phyloP scores from a whole-genome alignment of 2,797 vertebrate genomes.

The Ceryle rudis region DNA sequence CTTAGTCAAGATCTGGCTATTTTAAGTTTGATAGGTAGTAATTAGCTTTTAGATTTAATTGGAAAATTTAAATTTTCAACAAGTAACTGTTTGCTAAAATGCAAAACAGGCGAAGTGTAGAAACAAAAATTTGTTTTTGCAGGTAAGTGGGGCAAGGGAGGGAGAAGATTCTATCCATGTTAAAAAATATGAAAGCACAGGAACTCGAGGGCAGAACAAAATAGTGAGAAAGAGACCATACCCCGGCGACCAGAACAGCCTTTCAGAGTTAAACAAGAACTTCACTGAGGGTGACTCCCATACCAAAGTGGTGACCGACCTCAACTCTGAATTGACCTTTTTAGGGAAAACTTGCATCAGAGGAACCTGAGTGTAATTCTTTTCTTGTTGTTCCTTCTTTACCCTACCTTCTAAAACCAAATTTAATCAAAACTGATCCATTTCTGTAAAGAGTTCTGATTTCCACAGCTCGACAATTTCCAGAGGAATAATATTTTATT shows the following conservation, averaged over 20 bases:
- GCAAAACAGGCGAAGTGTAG: neutral
- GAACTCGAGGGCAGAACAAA: neutral
- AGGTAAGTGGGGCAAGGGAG: neutral
- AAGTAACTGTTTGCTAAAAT: neutral
- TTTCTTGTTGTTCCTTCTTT: neutral
- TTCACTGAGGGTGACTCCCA: neutral
- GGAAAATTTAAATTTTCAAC: neutral
- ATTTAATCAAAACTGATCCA: neutral
- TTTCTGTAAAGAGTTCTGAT: conserved; percentile 14
- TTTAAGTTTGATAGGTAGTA: neutral
- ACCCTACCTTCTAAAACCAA: neutral
- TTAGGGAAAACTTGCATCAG: neutral
- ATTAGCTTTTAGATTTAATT: neutral
- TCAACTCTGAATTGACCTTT: neutral
- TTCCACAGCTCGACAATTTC: conserved; percentile 23
- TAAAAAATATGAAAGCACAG: neutral
- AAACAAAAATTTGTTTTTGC: neutral
- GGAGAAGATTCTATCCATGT: neutral
- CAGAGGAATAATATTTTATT: conserved; percentile 47
- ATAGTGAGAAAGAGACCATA: neutral
- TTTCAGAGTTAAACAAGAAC: neutral
- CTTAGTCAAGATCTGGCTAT: neutral
- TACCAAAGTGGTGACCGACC: neutral
- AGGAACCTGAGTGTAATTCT: neutral
- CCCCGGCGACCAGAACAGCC: neutral